Percentiles rank a stretch among this genome's conserved stretches.
phyloP scores from a whole-genome alignment of 1,140 invertebrate species.

The Drosophila kurseongensis region DNA sequence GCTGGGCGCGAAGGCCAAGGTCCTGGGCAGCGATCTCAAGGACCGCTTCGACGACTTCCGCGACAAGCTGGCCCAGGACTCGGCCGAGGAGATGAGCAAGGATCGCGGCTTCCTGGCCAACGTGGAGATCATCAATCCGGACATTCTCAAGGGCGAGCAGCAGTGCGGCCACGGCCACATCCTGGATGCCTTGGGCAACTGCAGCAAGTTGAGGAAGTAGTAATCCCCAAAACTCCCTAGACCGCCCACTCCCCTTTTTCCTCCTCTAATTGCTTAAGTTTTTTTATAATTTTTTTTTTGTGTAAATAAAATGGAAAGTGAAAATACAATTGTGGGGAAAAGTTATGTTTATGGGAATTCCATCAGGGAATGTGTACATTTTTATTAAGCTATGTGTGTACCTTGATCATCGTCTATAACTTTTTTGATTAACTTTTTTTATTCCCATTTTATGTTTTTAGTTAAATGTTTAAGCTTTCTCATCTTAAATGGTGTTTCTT shows the following conservation, averaged over 20 bases:
- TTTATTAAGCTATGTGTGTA: too few relatives aligned
- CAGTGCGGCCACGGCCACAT: constrained; percentile 80
- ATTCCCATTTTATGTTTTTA: too few relatives aligned
- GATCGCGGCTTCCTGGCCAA: constrained; percentile 63
- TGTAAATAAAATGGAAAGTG: constrained; percentile 43
- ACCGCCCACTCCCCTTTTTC: too few relatives aligned
- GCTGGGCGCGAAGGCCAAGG: constrained; percentile 69
- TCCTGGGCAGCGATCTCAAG: constrained; percentile 63
- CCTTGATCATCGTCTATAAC: too few relatives aligned
- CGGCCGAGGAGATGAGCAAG: constrained; percentile 61
- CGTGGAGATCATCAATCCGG: constrained; percentile 78
- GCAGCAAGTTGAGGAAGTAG: constrained; percentile 78
- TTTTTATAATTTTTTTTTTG: constrained; percentile 28
- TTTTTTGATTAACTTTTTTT: too few relatives aligned
- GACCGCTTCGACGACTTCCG: constrained; percentile 74
- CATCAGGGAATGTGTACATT: too few relatives aligned
- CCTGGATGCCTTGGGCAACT: constrained; percentile 80
- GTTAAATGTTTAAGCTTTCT: too few relatives aligned
- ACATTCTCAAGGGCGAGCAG: constrained; percentile 75
- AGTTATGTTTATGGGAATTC: too few relatives aligned
- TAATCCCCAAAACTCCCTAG: not conserved
- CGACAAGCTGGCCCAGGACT: constrained; percentile 70
- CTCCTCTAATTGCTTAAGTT: constrained; percentile 16
- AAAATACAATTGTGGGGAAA: not conserved
- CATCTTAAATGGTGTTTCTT: too few relatives aligned